A percentile compares a stretch with the other conserved stretches of the same genome.
Conservation (phyloP, 2,888 invertebrate species). For the Rotaria socialis region DNA sequence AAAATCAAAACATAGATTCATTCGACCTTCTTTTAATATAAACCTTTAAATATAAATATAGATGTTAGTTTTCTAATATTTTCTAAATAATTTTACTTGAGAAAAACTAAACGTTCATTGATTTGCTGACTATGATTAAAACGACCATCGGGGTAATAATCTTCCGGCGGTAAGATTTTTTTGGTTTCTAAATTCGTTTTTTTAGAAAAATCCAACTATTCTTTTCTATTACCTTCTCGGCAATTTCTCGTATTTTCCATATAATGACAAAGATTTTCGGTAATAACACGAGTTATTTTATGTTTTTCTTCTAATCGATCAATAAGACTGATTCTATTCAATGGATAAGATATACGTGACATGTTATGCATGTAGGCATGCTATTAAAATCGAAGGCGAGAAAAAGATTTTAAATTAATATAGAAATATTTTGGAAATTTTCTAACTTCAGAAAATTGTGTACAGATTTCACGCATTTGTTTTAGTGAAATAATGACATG, state of each 20-base stretch:
- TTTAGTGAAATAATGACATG: background rate
- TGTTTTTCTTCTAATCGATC: conserved; percentile 84
- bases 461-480: conserved; percentile 7
- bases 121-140: conserved; percentile 88
- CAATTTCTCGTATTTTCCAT: conserved; percentile 71
- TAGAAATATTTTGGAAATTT: too few species aligned
- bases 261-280: conserved; percentile 78
- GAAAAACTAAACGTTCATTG: conserved; percentile 84
- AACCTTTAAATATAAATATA: too few species aligned
- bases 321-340: conserved; percentile 70
- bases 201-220: background rate
- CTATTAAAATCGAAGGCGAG: background rate
- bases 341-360: background rate
- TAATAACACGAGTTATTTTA: conserved; percentile 84
- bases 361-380: background rate
- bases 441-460: background rate
- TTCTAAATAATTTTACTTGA: conserved; percentile 58
- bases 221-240: background rate
- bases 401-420: too few species aligned
- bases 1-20: conserved; percentile 93
- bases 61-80: too few species aligned
- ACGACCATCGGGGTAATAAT: conserved; percentile 69
- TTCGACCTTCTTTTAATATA: conserved; percentile 68
- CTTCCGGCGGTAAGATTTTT: conserved; percentile 70
- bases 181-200: conserved; percentile 63